Percentiles rank a stretch among this genome's conserved stretches.
These are phyloP conservation scores for Crotophaga sulcirostris DNA, from an alignment of 2,113 vertebrate genomes.

Conservation along the genomic window DNA sequence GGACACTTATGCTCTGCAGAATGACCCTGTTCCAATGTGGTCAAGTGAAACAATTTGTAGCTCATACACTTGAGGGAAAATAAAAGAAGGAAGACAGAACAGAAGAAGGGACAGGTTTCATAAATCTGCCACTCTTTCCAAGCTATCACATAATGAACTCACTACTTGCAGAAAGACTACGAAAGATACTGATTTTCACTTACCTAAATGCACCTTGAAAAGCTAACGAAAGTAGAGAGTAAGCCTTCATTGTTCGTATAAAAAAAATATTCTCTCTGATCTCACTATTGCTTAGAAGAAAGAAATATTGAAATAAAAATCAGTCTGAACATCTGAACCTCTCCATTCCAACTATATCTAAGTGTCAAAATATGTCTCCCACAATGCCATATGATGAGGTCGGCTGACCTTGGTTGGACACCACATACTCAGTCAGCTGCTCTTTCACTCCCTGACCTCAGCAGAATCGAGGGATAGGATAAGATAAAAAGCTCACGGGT, in stretches of 20 bases:
- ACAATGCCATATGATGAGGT: not conserved
- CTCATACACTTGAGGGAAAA: not conserved
- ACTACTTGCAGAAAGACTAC: not conserved
- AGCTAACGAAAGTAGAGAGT: not conserved
- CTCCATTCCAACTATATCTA: not conserved
- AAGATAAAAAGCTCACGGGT: not conserved
- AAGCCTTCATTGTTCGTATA: not conserved
- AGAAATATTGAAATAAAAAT: not conserved
- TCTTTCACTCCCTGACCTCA: too few relatives aligned
- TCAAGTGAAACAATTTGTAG: not conserved
- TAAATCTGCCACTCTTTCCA: not conserved
- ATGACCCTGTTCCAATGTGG: not conserved
- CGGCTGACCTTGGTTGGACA: not conserved
- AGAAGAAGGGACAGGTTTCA: not conserved
- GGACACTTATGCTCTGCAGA: rapidly evolving
- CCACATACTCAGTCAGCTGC: too few relatives aligned
- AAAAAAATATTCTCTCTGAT: not conserved
- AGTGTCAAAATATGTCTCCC: not conserved
- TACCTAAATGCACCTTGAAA: not conserved
- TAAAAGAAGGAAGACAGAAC: not conserved
- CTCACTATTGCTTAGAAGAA: not conserved
- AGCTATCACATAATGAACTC: not conserved
- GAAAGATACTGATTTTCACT: not conserved
- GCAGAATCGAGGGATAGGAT: too few relatives aligned
- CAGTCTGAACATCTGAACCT: not conserved